A percentile compares a stretch with the other conserved stretches of the same genome.
Conservation (phyloP, 1,140 invertebrate species). For the Archegozetes longisetosus region DNA sequence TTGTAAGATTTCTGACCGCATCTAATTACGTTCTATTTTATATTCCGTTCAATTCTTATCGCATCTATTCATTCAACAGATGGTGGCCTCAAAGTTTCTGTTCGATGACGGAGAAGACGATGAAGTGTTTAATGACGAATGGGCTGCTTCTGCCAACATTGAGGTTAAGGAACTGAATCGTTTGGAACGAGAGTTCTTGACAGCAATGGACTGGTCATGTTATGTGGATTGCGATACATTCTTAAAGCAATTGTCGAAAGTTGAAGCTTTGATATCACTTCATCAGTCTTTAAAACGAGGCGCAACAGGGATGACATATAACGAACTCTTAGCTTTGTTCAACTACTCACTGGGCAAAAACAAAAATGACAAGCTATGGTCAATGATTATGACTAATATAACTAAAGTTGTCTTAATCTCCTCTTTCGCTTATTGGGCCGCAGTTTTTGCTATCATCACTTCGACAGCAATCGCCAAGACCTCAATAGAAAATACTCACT, state of each 20-base stretch:
- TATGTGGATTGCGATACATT: constrained; percentile 17
- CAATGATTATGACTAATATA: neutral
- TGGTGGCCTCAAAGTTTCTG: constrained; percentile 87
- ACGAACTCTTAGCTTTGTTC: constrained; percentile 1
- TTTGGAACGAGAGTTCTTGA: constrained; percentile 70
- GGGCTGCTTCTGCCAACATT: constrained; percentile 62
- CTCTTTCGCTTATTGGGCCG: neutral
- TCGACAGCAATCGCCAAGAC: neutral
- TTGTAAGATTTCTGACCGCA: no score
- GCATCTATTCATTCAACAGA: constrained; percentile 37
- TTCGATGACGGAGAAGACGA: constrained; percentile 78
- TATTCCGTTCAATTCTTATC: neutral
- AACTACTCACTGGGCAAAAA: neutral
- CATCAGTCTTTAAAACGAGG: constrained; percentile 13
- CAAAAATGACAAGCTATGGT: neutral
- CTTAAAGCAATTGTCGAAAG: constrained; percentile 4
- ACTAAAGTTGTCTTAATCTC: neutral
- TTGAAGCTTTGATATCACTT: constrained; percentile 16
- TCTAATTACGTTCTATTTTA: constrained; percentile 13
- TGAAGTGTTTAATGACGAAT: constrained; percentile 46
- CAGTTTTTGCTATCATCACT: neutral
- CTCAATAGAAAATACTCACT: neutral
- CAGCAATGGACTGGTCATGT: constrained; percentile 43
- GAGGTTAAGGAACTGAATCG: constrained; percentile 55
- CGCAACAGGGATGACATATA: constrained; percentile 4